Percentiles rank a stretch among this genome's conserved stretches.
phyloP scores from a whole-genome alignment of 2,888 invertebrate genomes.

The Chorisops tibialis region DNA sequence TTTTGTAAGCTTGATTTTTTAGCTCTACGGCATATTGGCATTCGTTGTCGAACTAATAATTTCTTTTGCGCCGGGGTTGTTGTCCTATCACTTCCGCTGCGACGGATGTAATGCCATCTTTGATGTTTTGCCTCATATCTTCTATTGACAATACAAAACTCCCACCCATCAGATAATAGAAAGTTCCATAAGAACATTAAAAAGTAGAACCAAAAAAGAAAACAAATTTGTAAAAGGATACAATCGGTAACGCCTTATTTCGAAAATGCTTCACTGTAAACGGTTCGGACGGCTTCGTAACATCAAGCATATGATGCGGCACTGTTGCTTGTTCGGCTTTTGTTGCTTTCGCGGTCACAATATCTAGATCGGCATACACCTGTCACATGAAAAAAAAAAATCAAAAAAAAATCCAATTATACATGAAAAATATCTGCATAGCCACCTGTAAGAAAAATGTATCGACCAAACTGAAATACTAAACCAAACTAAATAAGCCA shows the following conservation, averaged over 20 bases:
- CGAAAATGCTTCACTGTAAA: constrained; percentile 84
- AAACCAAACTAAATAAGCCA: too few species aligned
- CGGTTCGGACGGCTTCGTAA: constrained; percentile 73
- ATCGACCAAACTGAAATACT: neutral
- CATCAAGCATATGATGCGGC: constrained; percentile 85
- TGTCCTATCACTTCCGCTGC: too few species aligned
- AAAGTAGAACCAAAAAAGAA: too few species aligned
- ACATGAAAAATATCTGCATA: neutral
- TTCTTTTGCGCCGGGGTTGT: too few species aligned
- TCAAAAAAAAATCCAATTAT: neutral
- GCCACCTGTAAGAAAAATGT: neutral
- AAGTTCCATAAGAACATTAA: too few species aligned
- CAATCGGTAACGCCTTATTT: constrained; percentile 74
- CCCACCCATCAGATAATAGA: too few species aligned
- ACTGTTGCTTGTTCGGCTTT: constrained; percentile 68
- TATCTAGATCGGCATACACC: constrained; percentile 91
- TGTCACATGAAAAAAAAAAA: constrained; percentile 51
- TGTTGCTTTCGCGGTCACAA: constrained; percentile 92
- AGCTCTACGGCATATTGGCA: too few species aligned
- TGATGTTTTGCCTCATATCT: too few species aligned
- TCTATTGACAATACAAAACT: too few species aligned
- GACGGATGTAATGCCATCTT: too few species aligned
- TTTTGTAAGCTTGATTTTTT: too few species aligned
- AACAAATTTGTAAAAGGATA: constrained; percentile 57
- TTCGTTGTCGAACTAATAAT: too few species aligned